Conservation (phyloP, 2,113 vertebrate species). For the Phrynocephalus versicolor region DNA sequence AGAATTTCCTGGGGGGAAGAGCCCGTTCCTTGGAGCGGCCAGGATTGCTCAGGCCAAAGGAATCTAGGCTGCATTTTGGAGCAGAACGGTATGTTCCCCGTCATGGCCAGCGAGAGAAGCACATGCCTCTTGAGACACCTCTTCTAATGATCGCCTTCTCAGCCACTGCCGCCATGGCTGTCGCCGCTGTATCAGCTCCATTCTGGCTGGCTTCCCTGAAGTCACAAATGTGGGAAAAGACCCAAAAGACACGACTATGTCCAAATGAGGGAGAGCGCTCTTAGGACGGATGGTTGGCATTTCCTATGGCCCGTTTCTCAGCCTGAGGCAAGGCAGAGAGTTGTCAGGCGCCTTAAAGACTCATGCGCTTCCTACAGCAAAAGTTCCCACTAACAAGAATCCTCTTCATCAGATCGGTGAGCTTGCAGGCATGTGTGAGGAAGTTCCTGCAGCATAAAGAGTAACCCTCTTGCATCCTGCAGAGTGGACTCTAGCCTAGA, state of each 20-base stretch:
- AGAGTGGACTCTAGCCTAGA: too few species aligned
- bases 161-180: not conserved
- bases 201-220: not conserved
- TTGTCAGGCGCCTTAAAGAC: too few species aligned
- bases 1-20: not conserved
- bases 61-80: not conserved
- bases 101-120: rapidly evolving
- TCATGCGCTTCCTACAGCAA: too few species aligned
- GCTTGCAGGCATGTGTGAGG: too few species aligned
- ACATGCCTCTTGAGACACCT: not conserved
- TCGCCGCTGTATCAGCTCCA: not conserved
- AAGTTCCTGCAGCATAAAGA: too few species aligned
- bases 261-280: slow-evolving; percentile 30
- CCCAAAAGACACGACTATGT: slow-evolving; percentile 32
- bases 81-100: not conserved
- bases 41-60: not conserved
- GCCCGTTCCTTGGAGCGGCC: not conserved
- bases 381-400: too few species aligned
- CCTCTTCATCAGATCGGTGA: too few species aligned
- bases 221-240: not conserved
- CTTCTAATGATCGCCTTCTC: not conserved
- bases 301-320: not conserved
- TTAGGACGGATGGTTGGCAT: not conserved
- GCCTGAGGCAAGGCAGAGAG: too few species aligned
- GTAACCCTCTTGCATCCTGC: too few species aligned